These are phyloP conservation scores for Amphiura filiformis DNA, from an alignment of 35 echinoderm and acorn worm genomes.

Conservation along the genomic window DNA sequence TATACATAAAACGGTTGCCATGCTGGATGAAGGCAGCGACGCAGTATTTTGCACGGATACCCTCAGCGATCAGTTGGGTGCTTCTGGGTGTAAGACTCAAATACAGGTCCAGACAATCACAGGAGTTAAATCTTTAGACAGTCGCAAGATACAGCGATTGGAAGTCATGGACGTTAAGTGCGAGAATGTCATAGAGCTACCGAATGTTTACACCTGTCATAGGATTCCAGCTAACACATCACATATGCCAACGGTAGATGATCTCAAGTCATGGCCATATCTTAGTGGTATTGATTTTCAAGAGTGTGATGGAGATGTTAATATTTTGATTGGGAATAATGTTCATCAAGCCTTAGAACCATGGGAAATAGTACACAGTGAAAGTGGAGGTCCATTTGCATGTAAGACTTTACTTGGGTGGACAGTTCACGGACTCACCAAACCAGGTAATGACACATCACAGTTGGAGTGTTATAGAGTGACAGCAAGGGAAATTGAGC, in stretches of 20 bases:
- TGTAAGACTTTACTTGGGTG: constrained; percentile 23
- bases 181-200: not conserved
- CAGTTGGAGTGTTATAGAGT: not conserved
- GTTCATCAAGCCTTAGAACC: constrained; percentile 25
- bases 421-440: constrained; percentile 28
- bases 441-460: not conserved
- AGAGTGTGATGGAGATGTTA: not conserved
- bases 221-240: not conserved
- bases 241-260: not conserved
- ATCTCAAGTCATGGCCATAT: constrained; percentile 23
- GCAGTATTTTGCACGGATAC: not conserved
- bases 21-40: constrained; percentile 26
- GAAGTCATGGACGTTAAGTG: not conserved
- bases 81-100: not conserved
- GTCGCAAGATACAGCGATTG: not conserved
- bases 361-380: constrained; percentile 11
- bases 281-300: constrained; percentile 6
- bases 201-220: constrained; percentile 18
- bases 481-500: too few species aligned
- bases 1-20: constrained; percentile 6
- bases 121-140: not conserved
- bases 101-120: not conserved
- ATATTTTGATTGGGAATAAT: constrained; percentile 36
- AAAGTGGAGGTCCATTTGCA: constrained; percentile 32
- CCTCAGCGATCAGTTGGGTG: not conserved